Evolutionary conservation across 2,888 invertebrate genomes (phyloP), one percentile per base, ranked within the genome.

Genomic region (Cactoblastis cactorum): DNA sequence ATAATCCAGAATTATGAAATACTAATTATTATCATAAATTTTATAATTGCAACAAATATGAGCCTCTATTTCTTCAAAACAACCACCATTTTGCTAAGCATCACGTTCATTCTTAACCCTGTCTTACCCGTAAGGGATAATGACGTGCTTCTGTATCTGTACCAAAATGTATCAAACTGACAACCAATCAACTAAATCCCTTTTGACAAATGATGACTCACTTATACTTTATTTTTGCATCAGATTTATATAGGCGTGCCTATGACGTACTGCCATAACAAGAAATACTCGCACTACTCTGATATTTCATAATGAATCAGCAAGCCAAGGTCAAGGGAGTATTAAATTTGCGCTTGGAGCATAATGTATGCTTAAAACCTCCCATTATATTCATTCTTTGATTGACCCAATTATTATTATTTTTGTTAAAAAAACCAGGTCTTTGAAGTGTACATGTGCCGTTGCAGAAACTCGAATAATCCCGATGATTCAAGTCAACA

Each of bases 301-400:
- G 45, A 45, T 35, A 34, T 46, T 46, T 19, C 12, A 12, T 22
- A 15, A 47, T 48, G 38, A 48, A 48, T 48, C 37, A 37, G 19
- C 15, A 11, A 12, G 47, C 28, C 47, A 39, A 49, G 41, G 39
- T 19, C 12, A 22, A 2, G 5, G 12, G 14, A 9, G 12, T 49
- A 49, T 43, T 49, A 41, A 22, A 43, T 49, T 41, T 33, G 33
- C 39, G 28, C 38, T 49, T 41, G 33, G 39, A 34, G 49, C 49
- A 33, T 41, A 22, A 41, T 49, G 49, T 34, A 41, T 49, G 33
- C 34, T 33, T 41, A 22, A 33, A 43, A 41, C 9, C n/a, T 28
- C 39, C 19, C 34, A 41, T 37, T 37, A 17, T 49, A 41, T 49
- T 9, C 43, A n/a, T 15, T 28, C 28, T 43, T 41, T 32, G 14